Conservation (phyloP, 2,888 invertebrate genomes). For the Nymphalis polychloros region DNA sequence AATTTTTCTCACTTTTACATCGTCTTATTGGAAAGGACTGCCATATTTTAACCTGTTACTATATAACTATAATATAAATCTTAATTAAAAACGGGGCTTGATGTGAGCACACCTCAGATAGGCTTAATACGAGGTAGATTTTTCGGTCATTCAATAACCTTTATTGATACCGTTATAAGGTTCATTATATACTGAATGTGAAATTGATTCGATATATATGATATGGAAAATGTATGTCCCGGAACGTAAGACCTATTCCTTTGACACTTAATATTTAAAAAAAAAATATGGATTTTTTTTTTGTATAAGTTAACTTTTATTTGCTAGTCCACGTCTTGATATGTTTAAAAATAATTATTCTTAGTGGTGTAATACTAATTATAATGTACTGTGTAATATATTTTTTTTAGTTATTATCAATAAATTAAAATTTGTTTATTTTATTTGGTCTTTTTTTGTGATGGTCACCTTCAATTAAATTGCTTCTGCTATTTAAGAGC, state of each 20-base stretch:
- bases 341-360: conserved; percentile 76
- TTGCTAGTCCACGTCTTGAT: conserved; percentile 80
- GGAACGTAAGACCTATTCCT: conserved; percentile 28
- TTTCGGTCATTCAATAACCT: conserved; percentile 10
- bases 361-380: conserved; percentile 81
- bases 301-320: conserved; percentile 74
- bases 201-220: conserved; percentile 8
- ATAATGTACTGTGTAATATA: conserved; percentile 81
- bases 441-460: conserved; percentile 49
- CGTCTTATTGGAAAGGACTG: conserved; percentile 73
- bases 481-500: no score
- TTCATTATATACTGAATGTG: background rate
- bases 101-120: conserved; percentile 27
- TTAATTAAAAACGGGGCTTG: conserved; percentile 38
- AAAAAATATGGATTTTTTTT: conserved; percentile 42
- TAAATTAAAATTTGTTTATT: conserved; percentile 82
- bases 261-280: conserved; percentile 38
- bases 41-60: conserved; percentile 72
- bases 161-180: conserved; percentile 1
- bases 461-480: conserved; percentile 4
- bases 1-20: conserved; percentile 78
- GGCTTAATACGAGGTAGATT: conserved; percentile 7
- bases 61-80: conserved; percentile 44
- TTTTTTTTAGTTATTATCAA: conserved; percentile 80
- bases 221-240: conserved; percentile 21